Evolutionary conservation across 2,113 vertebrate genomes (phyloP).

Genomic region (Bos indicus): DNA sequence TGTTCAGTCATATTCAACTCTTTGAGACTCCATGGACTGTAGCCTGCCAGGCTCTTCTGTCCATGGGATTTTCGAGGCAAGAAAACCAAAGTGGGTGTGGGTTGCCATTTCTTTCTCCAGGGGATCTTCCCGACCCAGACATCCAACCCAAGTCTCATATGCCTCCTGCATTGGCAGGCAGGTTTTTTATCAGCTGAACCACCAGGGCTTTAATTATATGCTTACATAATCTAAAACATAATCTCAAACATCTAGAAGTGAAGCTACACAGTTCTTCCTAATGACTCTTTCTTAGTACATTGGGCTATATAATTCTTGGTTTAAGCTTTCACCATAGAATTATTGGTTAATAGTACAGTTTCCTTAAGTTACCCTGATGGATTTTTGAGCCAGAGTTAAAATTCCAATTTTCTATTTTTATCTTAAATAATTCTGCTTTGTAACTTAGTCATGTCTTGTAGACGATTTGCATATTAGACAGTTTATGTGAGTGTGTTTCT

Average conservation of each 20-base stretch:
- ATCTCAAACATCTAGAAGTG: background rate
- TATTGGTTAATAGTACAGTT: background rate
- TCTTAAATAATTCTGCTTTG: background rate
- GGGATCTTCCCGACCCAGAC: background rate
- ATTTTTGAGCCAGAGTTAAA: background rate
- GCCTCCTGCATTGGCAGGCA: background rate
- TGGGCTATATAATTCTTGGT: background rate
- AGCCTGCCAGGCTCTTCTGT: background rate
- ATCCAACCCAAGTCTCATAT: rapidly evolving
- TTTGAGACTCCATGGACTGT: background rate
- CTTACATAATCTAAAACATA: background rate
- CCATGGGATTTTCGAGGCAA: background rate
- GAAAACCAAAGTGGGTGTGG: background rate
- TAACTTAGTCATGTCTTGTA: background rate
- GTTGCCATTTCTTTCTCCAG: background rate
- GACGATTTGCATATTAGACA: background rate
- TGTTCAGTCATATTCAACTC: background rate
- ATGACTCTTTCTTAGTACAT: background rate
- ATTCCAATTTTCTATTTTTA: background rate
- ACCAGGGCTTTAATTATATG: background rate
- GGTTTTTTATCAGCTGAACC: background rate
- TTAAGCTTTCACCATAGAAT: background rate
- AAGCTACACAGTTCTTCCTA: background rate
- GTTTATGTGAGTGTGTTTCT: background rate
- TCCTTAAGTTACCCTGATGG: background rate